phyloP scores from a whole-genome alignment of 2,113 vertebrate species.

The Ivindomyrus marchei region DNA sequence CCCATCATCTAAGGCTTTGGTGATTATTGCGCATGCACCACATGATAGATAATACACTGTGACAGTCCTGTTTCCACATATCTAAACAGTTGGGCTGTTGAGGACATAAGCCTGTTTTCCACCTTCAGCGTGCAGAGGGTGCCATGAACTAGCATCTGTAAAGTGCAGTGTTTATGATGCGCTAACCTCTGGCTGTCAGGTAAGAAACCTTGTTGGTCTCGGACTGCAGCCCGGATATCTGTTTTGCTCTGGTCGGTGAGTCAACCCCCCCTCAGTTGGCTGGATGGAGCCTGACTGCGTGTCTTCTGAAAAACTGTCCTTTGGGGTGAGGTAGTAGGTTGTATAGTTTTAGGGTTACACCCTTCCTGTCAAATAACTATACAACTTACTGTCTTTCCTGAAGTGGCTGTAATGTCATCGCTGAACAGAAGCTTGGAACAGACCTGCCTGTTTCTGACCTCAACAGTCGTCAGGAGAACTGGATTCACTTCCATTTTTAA shows the following conservation, averaged over 20 bases:
- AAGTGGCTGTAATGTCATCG: constrained; percentile 81
- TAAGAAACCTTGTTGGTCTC: not conserved
- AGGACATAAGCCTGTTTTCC: not conserved
- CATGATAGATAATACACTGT: no score
- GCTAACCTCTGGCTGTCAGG: not conserved
- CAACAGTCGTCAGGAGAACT: not conserved
- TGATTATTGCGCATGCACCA: no score
- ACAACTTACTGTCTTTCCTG: constrained; percentile 99
- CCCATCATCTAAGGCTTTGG: no score
- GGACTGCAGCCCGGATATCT: not conserved
- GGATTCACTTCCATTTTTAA: not conserved
- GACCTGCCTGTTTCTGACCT: not conserved
- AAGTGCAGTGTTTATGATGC: not conserved
- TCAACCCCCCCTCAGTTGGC: not conserved
- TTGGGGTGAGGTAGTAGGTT: constrained; percentile 99
- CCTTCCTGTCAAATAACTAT: constrained; percentile 96
- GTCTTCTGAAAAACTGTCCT: constrained; percentile 63
- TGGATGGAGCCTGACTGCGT: not conserved
- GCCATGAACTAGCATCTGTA: not conserved
- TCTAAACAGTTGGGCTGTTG: not conserved
- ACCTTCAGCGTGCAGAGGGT: not conserved
- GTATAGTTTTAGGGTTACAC: constrained; percentile 98
- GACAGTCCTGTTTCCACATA: not conserved
- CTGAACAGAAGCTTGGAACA: constrained; percentile 33
- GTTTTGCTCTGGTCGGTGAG: not conserved